Conservation (phyloP, 1,140 invertebrate species). For the Eriosoma lanigerum region DNA sequence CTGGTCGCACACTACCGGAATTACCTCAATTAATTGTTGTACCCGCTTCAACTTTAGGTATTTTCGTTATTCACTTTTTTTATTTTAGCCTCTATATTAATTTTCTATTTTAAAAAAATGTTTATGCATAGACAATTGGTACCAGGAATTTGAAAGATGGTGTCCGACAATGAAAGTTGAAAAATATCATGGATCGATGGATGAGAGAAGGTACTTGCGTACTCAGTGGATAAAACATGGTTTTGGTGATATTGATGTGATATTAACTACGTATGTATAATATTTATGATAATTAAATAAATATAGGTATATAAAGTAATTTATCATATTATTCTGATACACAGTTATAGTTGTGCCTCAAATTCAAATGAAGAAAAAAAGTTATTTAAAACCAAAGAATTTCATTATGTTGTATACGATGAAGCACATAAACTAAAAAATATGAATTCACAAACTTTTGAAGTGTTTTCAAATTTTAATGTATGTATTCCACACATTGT, state of each 20-base stretch:
- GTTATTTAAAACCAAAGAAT: slow-evolving; percentile 83
- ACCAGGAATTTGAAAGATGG: slow-evolving; percentile 79
- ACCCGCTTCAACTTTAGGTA: slow-evolving; percentile 86
- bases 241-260: slow-evolving; percentile 75
- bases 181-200: slow-evolving; percentile 85
- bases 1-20: slow-evolving; percentile 58
- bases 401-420: slow-evolving; percentile 94
- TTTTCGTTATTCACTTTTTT: slow-evolving; percentile 49
- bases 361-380: slow-evolving; percentile 85
- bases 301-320: not conserved
- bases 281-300: not conserved
- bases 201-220: slow-evolving; percentile 77
- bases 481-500: slow-evolving; percentile 60
- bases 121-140: slow-evolving; percentile 79
- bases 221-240: slow-evolving; percentile 75
- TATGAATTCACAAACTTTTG: slow-evolving; percentile 88
- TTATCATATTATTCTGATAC: slow-evolving; percentile 21
- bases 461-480: slow-evolving; percentile 84
- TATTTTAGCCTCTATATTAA: not conserved
- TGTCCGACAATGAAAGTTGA: slow-evolving; percentile 78
- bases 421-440: slow-evolving; percentile 98
- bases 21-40: slow-evolving; percentile 87
- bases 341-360: slow-evolving; percentile 74
- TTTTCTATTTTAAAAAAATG: not conserved
- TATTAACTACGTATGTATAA: slow-evolving; percentile 77